Conservation (phyloP, 2,888 invertebrate genomes). For the Athripsodes cinereus region DNA sequence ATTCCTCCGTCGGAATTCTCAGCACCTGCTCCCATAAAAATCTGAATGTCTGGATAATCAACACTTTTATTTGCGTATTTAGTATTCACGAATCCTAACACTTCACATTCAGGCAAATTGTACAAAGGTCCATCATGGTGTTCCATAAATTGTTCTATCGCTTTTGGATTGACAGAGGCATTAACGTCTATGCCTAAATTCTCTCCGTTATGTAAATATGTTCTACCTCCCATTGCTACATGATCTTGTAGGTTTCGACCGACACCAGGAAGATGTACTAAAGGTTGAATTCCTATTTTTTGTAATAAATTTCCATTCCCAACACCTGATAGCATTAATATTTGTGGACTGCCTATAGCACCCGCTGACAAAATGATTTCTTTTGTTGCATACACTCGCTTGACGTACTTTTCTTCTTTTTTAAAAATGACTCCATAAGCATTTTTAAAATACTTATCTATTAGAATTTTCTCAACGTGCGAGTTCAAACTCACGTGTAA, state of each 20-base stretch:
- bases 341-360: constrained; percentile 74
- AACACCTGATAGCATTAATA: constrained; percentile 82
- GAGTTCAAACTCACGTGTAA: constrained; percentile 67
- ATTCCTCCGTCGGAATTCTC: constrained; percentile 75
- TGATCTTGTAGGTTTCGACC: constrained; percentile 81
- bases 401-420: constrained; percentile 45
- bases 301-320: constrained; percentile 61
- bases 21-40: constrained; percentile 67
- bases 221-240: constrained; percentile 71
- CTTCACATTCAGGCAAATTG: constrained; percentile 71
- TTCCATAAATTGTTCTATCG: constrained; percentile 57
- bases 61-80: constrained; percentile 58
- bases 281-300: constrained; percentile 53
- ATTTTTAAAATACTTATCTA: constrained; percentile 52
- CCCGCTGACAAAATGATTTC: constrained; percentile 87
- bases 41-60: constrained; percentile 76
- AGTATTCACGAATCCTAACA: constrained; percentile 71
- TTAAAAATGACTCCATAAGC: constrained; percentile 64
- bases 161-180: constrained; percentile 50
- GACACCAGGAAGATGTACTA: constrained; percentile 63
- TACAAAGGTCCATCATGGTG: constrained; percentile 62
- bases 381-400: constrained; percentile 54
- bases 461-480: constrained; percentile 60
- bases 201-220: constrained; percentile 58
- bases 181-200: constrained; percentile 65